phyloP scores from a whole-genome alignment of 2,888 invertebrate species.

The Lampropteryx suffumata region DNA sequence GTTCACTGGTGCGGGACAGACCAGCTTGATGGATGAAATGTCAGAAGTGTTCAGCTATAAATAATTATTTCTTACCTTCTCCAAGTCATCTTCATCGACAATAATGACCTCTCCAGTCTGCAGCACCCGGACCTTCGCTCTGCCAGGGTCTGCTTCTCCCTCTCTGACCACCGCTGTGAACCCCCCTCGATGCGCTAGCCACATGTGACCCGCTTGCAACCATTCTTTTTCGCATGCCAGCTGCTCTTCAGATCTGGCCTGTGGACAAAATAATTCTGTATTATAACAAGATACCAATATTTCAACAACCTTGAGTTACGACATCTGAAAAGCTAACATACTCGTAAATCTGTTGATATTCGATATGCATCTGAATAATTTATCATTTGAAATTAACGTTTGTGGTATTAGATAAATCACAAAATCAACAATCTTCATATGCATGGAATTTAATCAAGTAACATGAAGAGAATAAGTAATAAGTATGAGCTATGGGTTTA shows the following conservation, averaged over 20 bases:
- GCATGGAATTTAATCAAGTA: too few species aligned
- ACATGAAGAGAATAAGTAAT: too few species aligned
- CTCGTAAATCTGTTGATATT: conserved; percentile 5
- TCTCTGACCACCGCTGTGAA: conserved; percentile 92
- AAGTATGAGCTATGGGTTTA: too few species aligned
- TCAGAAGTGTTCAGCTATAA: too few species aligned
- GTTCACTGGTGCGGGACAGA: too few species aligned
- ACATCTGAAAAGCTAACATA: neutral
- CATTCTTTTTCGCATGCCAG: conserved; percentile 86
- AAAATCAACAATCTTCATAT: neutral
- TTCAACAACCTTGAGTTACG: neutral
- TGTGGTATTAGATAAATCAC: conserved; percentile 8
- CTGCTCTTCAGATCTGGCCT: conserved; percentile 87
- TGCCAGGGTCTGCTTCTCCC: conserved; percentile 87
- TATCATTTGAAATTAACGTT: conserved; percentile 12
- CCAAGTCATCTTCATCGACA: conserved; percentile 98
- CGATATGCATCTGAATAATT: conserved; percentile 12
- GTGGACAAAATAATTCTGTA: conserved; percentile 28
- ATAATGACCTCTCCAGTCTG: conserved; percentile 91
- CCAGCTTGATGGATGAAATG: too few species aligned
- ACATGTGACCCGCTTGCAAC: conserved; percentile 89
- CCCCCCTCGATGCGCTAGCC: conserved; percentile 97
- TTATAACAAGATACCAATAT: neutral
- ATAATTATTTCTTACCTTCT: conserved; percentile 92
- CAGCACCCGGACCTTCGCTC: conserved; percentile 89